Base-by-base conservation (phyloP, 2,888 invertebrate genomes). In the Himalopsyche japonica region DNA sequence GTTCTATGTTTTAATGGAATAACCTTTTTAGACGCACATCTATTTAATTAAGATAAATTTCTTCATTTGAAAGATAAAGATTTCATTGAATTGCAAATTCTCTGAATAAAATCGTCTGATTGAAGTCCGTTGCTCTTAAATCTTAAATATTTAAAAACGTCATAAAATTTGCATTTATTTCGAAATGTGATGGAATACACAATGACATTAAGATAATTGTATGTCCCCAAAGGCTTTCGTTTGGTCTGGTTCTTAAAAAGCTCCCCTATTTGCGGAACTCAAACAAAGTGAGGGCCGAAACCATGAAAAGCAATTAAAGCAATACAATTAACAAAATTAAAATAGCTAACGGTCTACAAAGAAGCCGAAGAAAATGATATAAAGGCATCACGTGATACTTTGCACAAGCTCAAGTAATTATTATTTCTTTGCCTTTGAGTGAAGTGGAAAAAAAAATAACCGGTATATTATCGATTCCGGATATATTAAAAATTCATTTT, bases 271-370 rank as follows among this genome's bases (percentile, higher is more conserved):
- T 70, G 70, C 27, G 70, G 70, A 70, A 70, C 70, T 70, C 70
- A 70, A 70, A 70, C 70, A 70, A 27, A 70, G 70, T 70, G 30
- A 30, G 30, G 70, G 70, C 70, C 30, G 15, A 70, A 70, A 70
- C 70, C 70, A 70, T 70, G 70, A 70, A 70, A 70, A 70, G 70
- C 64, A 70, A 70, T 70, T 70, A 70, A 70, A 70, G 64, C 70
- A 70, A 70, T 70, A 70, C 70, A 70, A 70, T 70, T 70, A 70
- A 70, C 70, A 70, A 70, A 70, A 70, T 70, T 70, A 70, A 70
- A 70, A 70, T 70, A 70, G 70, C 70, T 70, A 70, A 64, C 30
- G 70, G 70, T 70, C 70, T 8, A 70, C 70, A 70, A 70, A 70
- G 70, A 70, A 70, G 30, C 70, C 70, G 70, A 70, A 70, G 27